Conservation (phyloP, 2,888 invertebrate genomes). For the Tolmerus cingulatus region DNA sequence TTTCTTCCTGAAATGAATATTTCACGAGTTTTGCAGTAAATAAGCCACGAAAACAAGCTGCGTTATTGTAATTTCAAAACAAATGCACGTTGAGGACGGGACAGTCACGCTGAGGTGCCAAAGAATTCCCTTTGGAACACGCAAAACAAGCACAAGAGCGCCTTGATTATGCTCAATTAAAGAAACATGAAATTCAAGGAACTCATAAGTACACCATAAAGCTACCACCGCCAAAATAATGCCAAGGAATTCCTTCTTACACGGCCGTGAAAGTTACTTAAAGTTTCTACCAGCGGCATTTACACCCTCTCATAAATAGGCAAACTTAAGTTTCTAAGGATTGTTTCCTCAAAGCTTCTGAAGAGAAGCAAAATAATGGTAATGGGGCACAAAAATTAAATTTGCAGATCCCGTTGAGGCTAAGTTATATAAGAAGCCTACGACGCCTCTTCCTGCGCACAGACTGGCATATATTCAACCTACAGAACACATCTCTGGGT, state of each 20-base stretch:
- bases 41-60: background rate
- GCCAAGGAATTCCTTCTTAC: background rate
- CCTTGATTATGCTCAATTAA: background rate
- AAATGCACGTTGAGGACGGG: background rate
- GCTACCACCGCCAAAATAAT: background rate
- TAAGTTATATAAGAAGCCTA: background rate
- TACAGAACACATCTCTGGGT: background rate
- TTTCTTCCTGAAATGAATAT: background rate
- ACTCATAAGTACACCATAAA: background rate
- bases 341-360: background rate
- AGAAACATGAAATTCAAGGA: background rate
- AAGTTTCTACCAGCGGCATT: background rate
- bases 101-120: background rate
- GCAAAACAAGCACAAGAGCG: background rate
- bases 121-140: background rate
- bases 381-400: background rate
- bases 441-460: background rate
- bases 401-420: background rate
- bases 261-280: background rate
- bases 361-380: background rate
- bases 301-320: background rate
- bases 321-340: background rate
- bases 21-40: background rate
- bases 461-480: background rate
- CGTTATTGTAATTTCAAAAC: background rate